Conservation (phyloP, 1,140 invertebrate genomes). For the Monomorium pharaonis region DNA sequence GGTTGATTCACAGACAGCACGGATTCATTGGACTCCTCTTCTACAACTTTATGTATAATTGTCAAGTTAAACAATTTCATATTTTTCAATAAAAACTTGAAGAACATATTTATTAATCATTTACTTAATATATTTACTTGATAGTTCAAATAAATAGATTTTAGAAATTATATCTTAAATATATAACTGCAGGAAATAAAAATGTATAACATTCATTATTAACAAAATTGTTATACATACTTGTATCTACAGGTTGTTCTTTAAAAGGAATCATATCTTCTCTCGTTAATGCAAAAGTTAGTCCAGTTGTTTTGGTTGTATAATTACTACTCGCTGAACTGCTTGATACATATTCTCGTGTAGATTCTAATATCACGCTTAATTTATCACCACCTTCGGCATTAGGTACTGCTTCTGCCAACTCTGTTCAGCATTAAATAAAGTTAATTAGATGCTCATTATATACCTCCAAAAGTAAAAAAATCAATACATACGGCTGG, state of each 20-base stretch:
- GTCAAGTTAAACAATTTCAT: constrained; percentile 21
- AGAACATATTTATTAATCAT: constrained; percentile 7
- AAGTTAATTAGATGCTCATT: constrained; percentile 4
- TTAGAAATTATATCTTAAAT: background rate
- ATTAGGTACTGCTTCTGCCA: constrained; percentile 48
- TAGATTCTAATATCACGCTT: constrained; percentile 81
- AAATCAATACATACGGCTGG: constrained; percentile 64
- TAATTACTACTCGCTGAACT: constrained; percentile 76
- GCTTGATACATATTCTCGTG: constrained; percentile 81
- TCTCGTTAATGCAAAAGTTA: constrained; percentile 76
- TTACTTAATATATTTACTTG: no score
- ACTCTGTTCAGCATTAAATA: constrained; percentile 58
- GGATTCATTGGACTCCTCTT: constrained; percentile 59
- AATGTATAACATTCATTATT: background rate
- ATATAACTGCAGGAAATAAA: background rate
- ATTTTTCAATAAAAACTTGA: background rate
- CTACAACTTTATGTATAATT: constrained; percentile 42
- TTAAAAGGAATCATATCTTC: constrained; percentile 78
- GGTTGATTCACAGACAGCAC: constrained; percentile 65
- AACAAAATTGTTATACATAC: constrained; percentile 15
- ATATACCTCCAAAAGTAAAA: background rate
- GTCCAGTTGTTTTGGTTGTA: constrained; percentile 73
- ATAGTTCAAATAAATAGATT: background rate
- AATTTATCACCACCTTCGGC: constrained; percentile 78
- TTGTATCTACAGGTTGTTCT: constrained; percentile 69